Evolutionary conservation across 1,140 invertebrate genomes (phyloP), one percentile per base, ranked within the genome.

Genomic region (Trinorchestia longiramus): DNA sequence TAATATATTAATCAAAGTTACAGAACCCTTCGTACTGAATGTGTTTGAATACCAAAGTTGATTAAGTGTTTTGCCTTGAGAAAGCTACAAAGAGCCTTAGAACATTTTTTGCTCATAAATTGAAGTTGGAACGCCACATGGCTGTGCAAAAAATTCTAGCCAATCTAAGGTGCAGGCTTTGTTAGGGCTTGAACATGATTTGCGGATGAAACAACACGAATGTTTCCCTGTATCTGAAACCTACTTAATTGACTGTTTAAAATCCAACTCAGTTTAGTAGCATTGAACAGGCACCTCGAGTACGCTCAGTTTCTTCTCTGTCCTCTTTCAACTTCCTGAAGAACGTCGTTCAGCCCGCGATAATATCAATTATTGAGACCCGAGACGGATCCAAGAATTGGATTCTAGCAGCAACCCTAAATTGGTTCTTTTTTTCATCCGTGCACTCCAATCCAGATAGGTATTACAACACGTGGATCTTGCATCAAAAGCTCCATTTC

Each of bases 401-500:
- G 62, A 77, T 77, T 28, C 62, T 77, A 11, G 62, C 15, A 77
- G 28, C 28, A 77, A 77, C 1, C 62, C 62, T 77, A 19, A 77
- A 1, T 77, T 77, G 62, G 62, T 3, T 36, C 11, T 23, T 23
- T 77, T 77, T 77, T 77, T 11, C 62, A 77, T 11, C 62, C 28
- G 6, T 28, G 1, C 62, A 28, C 62, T 19, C 62, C 62, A 77
- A 36, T 77, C 62, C 15, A 77, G 62, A 77, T 77, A 77, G 41
- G 88, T 41, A 43, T 90, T 90, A 43, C 41, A 43, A 42, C 41
- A 42, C 41, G 36, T 43, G 36, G 6, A 90, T 90, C 88, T 42
- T 90, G 11, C 88, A 90, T 42, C 88, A 41, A 90, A 90, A 90
- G 88, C 88, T 90, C 15, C 41, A 90, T 41, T 90, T 90, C 88